phyloP scores from a whole-genome alignment of 2,888 invertebrate genomes.

The Mylabris sibirica region DNA sequence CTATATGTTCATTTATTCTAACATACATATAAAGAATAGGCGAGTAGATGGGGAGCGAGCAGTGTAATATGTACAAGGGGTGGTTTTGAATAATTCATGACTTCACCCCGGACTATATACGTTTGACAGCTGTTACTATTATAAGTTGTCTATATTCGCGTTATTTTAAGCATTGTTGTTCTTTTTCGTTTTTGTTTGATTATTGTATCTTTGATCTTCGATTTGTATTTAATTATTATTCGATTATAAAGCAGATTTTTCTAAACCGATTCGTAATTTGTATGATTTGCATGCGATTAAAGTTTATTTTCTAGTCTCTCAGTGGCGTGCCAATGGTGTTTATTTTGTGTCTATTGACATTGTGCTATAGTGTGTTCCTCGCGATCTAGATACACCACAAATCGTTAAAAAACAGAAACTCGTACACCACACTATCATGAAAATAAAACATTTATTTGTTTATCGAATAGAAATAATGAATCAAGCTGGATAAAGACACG shows the following conservation, averaged over 20 bases:
- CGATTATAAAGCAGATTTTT: constrained; percentile 47
- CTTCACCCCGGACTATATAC: constrained; percentile 29
- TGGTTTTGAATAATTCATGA: constrained; percentile 54
- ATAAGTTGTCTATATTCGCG: constrained; percentile 50
- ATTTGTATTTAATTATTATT: constrained; percentile 34
- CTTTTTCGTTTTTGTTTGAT: not conserved
- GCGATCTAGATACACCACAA: constrained; percentile 5
- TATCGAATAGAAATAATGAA: constrained; percentile 1
- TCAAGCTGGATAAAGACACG: not conserved
- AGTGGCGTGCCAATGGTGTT: not conserved
- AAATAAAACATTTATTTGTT: constrained; percentile 14
- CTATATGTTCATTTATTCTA: constrained; percentile 47
- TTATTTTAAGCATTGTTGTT: constrained; percentile 43
- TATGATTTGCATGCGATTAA: constrained; percentile 28
- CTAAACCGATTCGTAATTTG: no score
- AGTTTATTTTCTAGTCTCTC: not conserved
- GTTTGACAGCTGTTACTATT: constrained; percentile 51
- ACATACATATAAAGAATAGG: constrained; percentile 50
- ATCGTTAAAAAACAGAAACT: constrained; percentile 3
- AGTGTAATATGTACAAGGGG: constrained; percentile 55
- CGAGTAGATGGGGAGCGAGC: constrained; percentile 40
- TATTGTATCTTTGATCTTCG: constrained; percentile 6
- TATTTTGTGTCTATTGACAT: not conserved
- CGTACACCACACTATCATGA: constrained; percentile 9
- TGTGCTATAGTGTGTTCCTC: not conserved